Percentiles rank a stretch among this genome's conserved stretches.
These are phyloP conservation scores for Oncorhynchus keta DNA, from an alignment of 2,113 vertebrate genomes.

Conservation along the genomic window DNA sequence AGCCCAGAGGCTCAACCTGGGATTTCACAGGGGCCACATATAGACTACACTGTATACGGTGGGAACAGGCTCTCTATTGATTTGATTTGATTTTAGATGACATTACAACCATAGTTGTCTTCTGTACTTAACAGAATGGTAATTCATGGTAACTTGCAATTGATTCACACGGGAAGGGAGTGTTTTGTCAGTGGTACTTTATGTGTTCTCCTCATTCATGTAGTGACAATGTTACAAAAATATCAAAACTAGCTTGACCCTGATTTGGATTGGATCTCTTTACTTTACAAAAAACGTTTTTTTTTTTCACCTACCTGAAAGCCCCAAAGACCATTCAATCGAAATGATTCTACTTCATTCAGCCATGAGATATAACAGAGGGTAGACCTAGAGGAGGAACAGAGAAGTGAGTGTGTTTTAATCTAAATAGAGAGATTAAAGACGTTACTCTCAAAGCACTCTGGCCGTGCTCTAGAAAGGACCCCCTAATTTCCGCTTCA, in stretches of 20 bases:
- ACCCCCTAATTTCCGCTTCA: constrained; percentile 73
- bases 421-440: constrained; percentile 74
- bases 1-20: neutral
- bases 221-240: neutral
- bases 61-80: too few relatives aligned
- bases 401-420: constrained; percentile 27
- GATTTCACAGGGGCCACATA: neutral
- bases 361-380: neutral
- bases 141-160: too few relatives aligned
- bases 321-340: neutral
- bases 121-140: too few relatives aligned
- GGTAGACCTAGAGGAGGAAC: neutral
- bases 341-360: too few relatives aligned
- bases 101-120: too few relatives aligned
- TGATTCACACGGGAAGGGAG: too few relatives aligned
- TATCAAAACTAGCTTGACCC: neutral
- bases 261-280: neutral
- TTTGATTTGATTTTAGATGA: too few relatives aligned
- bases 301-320: neutral
- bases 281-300: neutral
- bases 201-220: neutral
- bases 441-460: constrained; percentile 70
- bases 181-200: too few relatives aligned
- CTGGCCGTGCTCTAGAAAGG: constrained; percentile 34
- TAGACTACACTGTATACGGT: neutral